These are phyloP conservation scores for Pseudomyrmex pallidus DNA, from an alignment of 1,140 invertebrate species.

Conservation along the genomic window DNA sequence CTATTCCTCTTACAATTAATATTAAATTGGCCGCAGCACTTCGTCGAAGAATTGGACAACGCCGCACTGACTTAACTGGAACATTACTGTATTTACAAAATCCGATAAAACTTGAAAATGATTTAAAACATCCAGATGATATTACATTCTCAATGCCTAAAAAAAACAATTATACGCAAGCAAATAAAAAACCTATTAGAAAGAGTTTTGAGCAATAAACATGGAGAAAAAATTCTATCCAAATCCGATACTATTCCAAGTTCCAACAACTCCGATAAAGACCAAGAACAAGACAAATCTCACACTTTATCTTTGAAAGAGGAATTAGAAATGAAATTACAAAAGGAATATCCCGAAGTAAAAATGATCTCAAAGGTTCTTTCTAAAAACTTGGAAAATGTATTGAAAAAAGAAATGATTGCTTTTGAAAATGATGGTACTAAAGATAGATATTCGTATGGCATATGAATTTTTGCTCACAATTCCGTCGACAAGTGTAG, in stretches of 20 bases:
- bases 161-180: background rate
- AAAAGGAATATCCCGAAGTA: constrained; percentile 14
- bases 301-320: constrained; percentile 33
- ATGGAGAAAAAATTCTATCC: background rate
- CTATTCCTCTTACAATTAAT: constrained; percentile 47
- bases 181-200: constrained; percentile 7
- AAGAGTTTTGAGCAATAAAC: background rate
- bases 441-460: constrained; percentile 60
- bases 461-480: constrained; percentile 69
- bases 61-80: constrained; percentile 33
- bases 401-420: constrained; percentile 62
- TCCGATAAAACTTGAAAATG: constrained; percentile 24
- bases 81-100: constrained; percentile 49
- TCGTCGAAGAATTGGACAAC: constrained; percentile 52
- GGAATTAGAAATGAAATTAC: constrained; percentile 34
- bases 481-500: constrained; percentile 68
- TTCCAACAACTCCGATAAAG: constrained; percentile 1
- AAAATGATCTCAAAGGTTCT: constrained; percentile 31
- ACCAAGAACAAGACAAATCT: constrained; percentile 35
- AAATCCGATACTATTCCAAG: constrained; percentile 11
- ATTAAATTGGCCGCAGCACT: constrained; percentile 43
- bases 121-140: background rate
- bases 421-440: constrained; percentile 64
- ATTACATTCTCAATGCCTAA: background rate
- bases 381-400: constrained; percentile 38